Percentiles rank a stretch among this genome's conserved stretches.
Conservation (phyloP, 2,113 vertebrate genomes). For the Centropristis striata region DNA sequence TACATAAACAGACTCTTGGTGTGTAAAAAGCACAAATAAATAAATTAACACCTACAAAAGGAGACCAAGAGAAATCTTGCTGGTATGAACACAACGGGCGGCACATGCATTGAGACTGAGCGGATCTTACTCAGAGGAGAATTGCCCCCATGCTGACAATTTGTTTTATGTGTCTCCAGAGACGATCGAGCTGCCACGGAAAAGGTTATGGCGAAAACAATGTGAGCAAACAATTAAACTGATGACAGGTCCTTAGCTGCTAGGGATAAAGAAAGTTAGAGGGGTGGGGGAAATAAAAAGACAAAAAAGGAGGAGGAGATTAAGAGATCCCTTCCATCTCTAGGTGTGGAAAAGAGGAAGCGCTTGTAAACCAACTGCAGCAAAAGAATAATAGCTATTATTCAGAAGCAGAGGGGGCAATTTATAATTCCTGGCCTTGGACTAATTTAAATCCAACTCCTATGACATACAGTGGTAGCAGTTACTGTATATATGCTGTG, state of each 20-base stretch:
- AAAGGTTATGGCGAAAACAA: slow-evolving; percentile 69
- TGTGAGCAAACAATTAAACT: slow-evolving; percentile 64
- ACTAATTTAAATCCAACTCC: slow-evolving; percentile 68
- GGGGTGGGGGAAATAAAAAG: not conserved
- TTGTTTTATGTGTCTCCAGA: slow-evolving; percentile 67
- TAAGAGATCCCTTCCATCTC: slow-evolving; percentile 22
- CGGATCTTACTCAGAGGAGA: slow-evolving; percentile 40
- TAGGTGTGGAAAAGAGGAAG: slow-evolving; percentile 8
- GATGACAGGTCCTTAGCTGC: slow-evolving; percentile 44
- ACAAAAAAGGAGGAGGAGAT: not conserved
- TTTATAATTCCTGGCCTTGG: slow-evolving; percentile 62
- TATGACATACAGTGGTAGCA: slow-evolving; percentile 45
- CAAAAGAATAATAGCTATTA: slow-evolving; percentile 66
- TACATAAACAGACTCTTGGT: slow-evolving; percentile 41
- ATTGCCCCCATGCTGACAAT: slow-evolving; percentile 35
- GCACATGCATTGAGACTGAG: slow-evolving; percentile 55
- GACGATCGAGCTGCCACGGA: slow-evolving; percentile 46
- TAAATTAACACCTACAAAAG: slow-evolving; percentile 27
- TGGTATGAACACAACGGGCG: slow-evolving; percentile 28
- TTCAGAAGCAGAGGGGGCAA: slow-evolving; percentile 58
- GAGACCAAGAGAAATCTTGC: slow-evolving; percentile 25
- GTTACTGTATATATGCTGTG: slow-evolving; percentile 48
- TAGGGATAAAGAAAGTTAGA: not conserved
- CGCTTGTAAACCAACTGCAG: slow-evolving; percentile 31
- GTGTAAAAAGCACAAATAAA: not conserved